Evolutionary conservation across 2,113 vertebrate genomes (phyloP).

Genomic region (Vulpes lagopus): DNA sequence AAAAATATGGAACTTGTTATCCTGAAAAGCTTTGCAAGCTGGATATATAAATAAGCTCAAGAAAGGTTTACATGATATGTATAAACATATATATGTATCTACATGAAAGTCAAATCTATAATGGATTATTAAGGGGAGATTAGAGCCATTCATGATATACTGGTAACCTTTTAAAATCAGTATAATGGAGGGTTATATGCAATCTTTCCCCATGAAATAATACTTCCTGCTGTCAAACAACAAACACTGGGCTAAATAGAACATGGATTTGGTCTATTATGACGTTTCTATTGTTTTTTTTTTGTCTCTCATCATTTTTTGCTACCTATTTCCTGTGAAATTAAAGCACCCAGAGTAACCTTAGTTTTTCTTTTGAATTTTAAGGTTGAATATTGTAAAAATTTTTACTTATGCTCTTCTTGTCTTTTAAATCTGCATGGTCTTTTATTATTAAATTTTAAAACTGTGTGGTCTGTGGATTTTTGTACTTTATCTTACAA

Average conservation of each 20-base stretch:
- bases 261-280: neutral
- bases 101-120: slow-evolving; percentile 47
- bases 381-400: slow-evolving; percentile 50
- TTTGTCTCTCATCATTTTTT: neutral
- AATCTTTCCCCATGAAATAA: slow-evolving; percentile 17
- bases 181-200: neutral
- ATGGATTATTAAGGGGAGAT: slow-evolving; percentile 5
- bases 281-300: neutral
- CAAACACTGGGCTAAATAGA: neutral
- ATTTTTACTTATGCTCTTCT: slow-evolving; percentile 1
- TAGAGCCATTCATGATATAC: neutral
- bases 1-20: slow-evolving; percentile 33
- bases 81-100: slow-evolving; percentile 15
- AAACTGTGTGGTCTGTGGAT: slow-evolving; percentile 11
- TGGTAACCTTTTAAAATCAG: slow-evolving; percentile 34
- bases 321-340: neutral
- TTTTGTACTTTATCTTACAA: slow-evolving; percentile 19
- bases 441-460: slow-evolving; percentile 13
- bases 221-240: neutral
- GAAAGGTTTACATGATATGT: slow-evolving; percentile 41
- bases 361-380: slow-evolving; percentile 48
- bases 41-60: slow-evolving; percentile 29
- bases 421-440: slow-evolving; percentile 33
- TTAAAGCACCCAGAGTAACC: neutral
- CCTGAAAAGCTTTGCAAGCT: slow-evolving; percentile 53